These are phyloP conservation scores for Parnassius mnemosyne DNA, from an alignment of 2,888 invertebrate genomes.

Conservation along the genomic window DNA sequence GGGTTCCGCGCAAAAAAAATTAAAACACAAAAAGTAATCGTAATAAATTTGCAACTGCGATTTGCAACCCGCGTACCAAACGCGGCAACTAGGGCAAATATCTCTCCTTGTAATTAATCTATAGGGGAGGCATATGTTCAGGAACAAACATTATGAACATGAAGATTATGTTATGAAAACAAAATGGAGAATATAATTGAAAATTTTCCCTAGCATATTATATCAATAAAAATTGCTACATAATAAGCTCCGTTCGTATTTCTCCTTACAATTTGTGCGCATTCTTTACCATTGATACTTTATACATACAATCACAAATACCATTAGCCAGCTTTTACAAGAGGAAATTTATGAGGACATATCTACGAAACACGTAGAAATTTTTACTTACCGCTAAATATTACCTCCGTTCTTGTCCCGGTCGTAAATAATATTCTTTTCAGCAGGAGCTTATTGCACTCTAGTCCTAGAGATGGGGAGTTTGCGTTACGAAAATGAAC, in stretches of 20 bases:
- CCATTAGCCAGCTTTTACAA: constrained; percentile 71
- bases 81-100: too few relatives aligned
- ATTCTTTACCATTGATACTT: constrained; percentile 50
- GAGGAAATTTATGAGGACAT: constrained; percentile 69
- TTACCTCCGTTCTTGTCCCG: constrained; percentile 58
- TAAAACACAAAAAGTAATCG: too few relatives aligned
- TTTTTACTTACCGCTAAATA: constrained; percentile 70
- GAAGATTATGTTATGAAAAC: too few relatives aligned
- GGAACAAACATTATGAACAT: too few relatives aligned
- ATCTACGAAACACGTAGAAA: constrained; percentile 58
- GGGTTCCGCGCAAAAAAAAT: too few relatives aligned
- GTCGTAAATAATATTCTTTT: constrained; percentile 78
- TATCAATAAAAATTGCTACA: too few relatives aligned
- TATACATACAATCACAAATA: constrained; percentile 50
- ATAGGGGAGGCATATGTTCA: too few relatives aligned
- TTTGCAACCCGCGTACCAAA: too few relatives aligned
- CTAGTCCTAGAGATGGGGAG: constrained; percentile 30
- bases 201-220: too few relatives aligned
- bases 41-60: too few relatives aligned
- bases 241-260: background rate
- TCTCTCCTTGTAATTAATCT: too few relatives aligned
- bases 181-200: too few relatives aligned
- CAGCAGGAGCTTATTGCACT: constrained; percentile 63
- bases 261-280: constrained; percentile 34
- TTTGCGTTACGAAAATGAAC: constrained; percentile 57